These are phyloP conservation scores for Microcebus murinus DNA, from an alignment of 2,113 vertebrate genomes.

Conservation along the genomic window DNA sequence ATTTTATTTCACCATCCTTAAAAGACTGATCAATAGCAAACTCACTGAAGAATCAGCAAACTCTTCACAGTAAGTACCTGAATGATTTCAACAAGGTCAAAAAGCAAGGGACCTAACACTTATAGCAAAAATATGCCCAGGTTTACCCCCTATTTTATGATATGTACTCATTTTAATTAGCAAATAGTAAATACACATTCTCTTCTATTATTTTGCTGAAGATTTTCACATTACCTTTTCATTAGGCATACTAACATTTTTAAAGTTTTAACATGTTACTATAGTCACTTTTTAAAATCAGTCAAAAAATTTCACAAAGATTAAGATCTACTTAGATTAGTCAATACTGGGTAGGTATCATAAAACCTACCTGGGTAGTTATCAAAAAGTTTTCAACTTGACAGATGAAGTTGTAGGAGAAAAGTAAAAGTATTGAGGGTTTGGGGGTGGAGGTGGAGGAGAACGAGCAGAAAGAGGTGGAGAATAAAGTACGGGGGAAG, in stretches of 20 bases:
- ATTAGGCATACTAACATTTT: background rate
- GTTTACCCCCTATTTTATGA: background rate
- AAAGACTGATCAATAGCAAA: background rate
- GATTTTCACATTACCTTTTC: background rate
- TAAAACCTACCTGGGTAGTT: background rate
- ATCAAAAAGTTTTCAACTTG: too few species aligned
- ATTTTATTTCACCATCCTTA: slow-evolving; percentile 23
- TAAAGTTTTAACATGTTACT: background rate
- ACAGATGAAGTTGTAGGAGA: background rate
- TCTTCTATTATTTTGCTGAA: background rate
- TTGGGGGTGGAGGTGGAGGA: background rate
- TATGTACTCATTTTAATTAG: background rate
- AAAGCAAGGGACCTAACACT: background rate
- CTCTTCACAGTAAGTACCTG: background rate
- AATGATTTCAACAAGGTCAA: slow-evolving; percentile 14
- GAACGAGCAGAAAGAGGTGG: background rate
- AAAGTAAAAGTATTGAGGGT: background rate
- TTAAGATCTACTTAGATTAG: background rate
- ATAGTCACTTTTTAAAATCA: background rate
- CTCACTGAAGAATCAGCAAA: background rate
- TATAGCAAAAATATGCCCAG: background rate
- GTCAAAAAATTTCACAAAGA: slow-evolving; percentile 27
- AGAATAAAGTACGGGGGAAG: background rate
- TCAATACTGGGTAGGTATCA: background rate
- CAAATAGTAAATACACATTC: background rate